phyloP scores from a whole-genome alignment of 2,797 vertebrate species.

The Halcyon smyrnensis region DNA sequence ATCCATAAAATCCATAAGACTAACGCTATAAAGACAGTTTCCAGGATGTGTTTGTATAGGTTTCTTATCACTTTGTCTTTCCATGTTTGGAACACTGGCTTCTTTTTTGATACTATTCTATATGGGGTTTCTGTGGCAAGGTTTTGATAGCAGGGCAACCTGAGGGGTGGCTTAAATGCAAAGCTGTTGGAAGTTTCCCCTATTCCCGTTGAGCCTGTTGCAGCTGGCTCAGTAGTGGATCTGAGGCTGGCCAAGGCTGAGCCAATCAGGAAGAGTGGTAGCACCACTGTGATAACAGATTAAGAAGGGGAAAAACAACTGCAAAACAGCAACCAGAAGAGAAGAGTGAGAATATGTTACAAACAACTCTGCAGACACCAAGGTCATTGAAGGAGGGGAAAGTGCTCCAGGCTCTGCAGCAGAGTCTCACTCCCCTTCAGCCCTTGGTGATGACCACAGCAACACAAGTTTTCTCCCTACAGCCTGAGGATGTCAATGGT shows the following conservation, averaged over 20 bases:
- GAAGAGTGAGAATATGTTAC: neutral
- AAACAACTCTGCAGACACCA: neutral
- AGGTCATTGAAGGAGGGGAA: neutral
- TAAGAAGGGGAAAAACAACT: neutral
- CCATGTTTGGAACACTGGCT: neutral
- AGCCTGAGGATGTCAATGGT: accelerated
- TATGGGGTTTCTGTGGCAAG: neutral
- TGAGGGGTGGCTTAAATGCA: neutral
- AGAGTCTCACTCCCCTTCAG: neutral
- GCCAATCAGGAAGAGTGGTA: accelerated
- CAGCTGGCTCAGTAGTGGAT: accelerated
- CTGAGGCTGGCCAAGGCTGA: accelerated
- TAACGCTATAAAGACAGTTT: neutral
- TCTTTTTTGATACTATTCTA: neutral
- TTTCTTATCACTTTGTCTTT: neutral
- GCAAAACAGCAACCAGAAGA: neutral
- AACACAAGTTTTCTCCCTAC: neutral
- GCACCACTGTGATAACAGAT: neutral
- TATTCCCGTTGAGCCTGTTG: neutral
- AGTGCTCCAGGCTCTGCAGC: accelerated
- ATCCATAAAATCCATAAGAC: neutral
- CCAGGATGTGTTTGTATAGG: neutral
- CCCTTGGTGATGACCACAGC: accelerated
- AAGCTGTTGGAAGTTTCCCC: neutral
- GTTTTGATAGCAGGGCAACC: neutral